phyloP scores from a whole-genome alignment of 2,888 invertebrate genomes.

The Sepiola atlantica region DNA sequence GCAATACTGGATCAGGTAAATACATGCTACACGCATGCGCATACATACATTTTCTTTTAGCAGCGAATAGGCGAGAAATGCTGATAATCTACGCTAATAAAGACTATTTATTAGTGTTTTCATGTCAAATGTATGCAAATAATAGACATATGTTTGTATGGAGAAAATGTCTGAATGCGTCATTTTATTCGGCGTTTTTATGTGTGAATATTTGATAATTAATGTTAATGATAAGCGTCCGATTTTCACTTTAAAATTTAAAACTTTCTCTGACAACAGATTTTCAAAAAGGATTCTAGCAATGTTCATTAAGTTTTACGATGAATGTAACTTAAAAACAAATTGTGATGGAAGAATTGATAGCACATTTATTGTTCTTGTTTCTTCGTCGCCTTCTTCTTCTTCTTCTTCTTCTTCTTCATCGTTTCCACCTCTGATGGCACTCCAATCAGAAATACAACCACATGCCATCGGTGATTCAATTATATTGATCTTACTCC shows the following conservation, averaged over 20 bases:
- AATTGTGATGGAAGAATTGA: not conserved
- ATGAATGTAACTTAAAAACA: slow-evolving; percentile 15
- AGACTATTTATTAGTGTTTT: not conserved
- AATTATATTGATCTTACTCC: not conserved
- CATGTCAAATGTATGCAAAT: not conserved
- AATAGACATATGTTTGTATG: not conserved
- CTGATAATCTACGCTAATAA: not conserved
- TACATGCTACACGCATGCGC: not conserved
- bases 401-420: not conserved
- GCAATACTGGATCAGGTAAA: not conserved
- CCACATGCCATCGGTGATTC: not conserved
- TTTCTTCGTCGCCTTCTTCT: not conserved
- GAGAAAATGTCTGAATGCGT: not conserved
- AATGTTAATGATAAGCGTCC: not conserved
- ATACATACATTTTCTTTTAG: not conserved
- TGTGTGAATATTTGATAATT: not conserved
- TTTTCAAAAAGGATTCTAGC: not conserved
- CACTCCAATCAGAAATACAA: slow-evolving; percentile 32
- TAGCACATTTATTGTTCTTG: not conserved
- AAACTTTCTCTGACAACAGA: not conserved
- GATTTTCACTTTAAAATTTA: not conserved
- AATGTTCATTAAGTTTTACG: not conserved
- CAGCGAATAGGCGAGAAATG: not conserved
- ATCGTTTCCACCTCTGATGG: not conserved
- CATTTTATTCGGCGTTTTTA: not conserved